Percentiles rank a stretch among this genome's conserved stretches.
Conservation (phyloP, 92 coral and sea anemone species). For the Scolanthus callimorphus region DNA sequence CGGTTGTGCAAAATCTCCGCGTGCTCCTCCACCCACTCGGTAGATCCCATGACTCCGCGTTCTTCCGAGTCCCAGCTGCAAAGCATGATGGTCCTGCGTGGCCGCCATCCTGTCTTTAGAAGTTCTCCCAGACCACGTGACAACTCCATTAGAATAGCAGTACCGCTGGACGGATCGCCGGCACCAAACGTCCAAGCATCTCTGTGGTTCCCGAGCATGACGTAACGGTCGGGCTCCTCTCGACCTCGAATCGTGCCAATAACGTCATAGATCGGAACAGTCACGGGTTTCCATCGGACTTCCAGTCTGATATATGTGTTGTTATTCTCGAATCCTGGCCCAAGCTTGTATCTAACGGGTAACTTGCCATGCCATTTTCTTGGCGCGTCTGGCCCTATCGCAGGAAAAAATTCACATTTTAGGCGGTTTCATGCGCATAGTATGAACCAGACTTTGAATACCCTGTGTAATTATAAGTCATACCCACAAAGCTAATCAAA, state of each 20-base stretch:
- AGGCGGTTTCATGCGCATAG: too few species aligned
- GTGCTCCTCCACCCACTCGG: slow-evolving; percentile 92
- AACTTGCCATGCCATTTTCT: slow-evolving; percentile 68
- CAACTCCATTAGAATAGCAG: slow-evolving; percentile 83
- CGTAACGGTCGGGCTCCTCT: slow-evolving; percentile 94
- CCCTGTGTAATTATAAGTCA: too few species aligned
- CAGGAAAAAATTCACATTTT: too few species aligned
- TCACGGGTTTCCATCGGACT: slow-evolving; percentile 37
- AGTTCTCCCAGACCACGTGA: slow-evolving; percentile 90
- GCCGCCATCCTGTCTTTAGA: slow-evolving; percentile 86
- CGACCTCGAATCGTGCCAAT: slow-evolving; percentile 82
- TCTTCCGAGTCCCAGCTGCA: slow-evolving; percentile 99
- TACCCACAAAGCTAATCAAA: too few species aligned
- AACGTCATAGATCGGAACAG: slow-evolving; percentile 60
- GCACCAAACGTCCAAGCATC: slow-evolving; percentile 97
- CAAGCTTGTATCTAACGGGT: slow-evolving; percentile 48
- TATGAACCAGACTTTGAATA: too few species aligned
- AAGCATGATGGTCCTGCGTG: slow-evolving; percentile 83
- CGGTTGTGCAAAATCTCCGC: slow-evolving; percentile 64
- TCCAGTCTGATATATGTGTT: slow-evolving; percentile 37
- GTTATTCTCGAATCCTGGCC: slow-evolving; percentile 77
- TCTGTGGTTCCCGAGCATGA: slow-evolving; percentile 92
- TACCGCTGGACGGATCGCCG: slow-evolving; percentile 92
- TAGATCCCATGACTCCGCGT: slow-evolving; percentile 69
- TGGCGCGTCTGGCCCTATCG: slow-evolving; percentile 74